phyloP scores from a whole-genome alignment of 2,797 vertebrate species.

The Gobionotothen gibberifrons region DNA sequence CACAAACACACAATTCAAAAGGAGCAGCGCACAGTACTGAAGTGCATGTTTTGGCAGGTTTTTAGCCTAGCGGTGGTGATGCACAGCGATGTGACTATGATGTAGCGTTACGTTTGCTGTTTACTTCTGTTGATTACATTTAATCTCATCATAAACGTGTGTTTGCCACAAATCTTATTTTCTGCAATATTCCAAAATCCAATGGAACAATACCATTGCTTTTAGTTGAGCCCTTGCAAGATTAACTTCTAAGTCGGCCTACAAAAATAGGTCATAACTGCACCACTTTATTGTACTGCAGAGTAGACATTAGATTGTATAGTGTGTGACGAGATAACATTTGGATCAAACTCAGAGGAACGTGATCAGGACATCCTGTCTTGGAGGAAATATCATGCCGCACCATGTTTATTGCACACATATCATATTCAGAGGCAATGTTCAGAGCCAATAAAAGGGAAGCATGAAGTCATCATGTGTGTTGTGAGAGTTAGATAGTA shows the following conservation, averaged over 20 bases:
- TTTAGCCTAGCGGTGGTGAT: too few relatives aligned
- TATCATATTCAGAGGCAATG: not conserved
- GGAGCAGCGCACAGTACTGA: not conserved
- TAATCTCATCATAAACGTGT: too few relatives aligned
- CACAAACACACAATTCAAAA: not conserved
- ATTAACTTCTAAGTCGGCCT: too few relatives aligned
- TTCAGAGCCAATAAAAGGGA: slow-evolving; percentile 17
- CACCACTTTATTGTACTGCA: not conserved
- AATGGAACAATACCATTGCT: too few relatives aligned
- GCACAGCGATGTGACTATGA: too few relatives aligned
- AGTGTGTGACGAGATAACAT: not conserved
- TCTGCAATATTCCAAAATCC: too few relatives aligned
- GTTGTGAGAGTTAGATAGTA: not conserved
- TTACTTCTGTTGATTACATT: too few relatives aligned
- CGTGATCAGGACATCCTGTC: slow-evolving; percentile 49
- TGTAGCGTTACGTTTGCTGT: too few relatives aligned
- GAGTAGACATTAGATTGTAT: not conserved
- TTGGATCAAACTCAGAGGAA: slow-evolving; percentile 8
- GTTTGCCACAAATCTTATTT: too few relatives aligned
- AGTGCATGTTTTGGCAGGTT: not conserved
- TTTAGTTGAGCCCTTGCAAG: too few relatives aligned
- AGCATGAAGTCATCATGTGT: not conserved
- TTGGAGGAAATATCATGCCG: slow-evolving; percentile 24
- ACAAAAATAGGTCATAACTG: too few relatives aligned
- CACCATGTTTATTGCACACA: not conserved